A percentile compares a stretch with the other conserved stretches of the same genome.
Conservation (phyloP, 2,888 invertebrate species). For the Amitus sp. region DNA sequence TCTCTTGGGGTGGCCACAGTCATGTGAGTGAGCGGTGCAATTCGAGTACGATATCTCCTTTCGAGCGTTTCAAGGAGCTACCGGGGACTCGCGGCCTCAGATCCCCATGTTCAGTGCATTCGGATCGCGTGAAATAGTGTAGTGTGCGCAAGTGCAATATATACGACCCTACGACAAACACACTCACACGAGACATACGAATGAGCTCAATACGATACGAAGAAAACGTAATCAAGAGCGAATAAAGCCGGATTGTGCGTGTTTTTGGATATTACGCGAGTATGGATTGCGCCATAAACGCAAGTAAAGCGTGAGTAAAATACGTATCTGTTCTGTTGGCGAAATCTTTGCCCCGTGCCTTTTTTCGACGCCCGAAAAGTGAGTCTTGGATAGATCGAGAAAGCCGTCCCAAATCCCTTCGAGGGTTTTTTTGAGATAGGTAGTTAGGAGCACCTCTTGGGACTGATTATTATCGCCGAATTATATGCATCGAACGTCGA, state of each 20-base stretch:
- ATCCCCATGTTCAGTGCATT: slow-evolving; percentile 8
- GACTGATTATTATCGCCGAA: slow-evolving; percentile 49
- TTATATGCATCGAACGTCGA: slow-evolving; percentile 44
- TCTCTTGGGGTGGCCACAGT: no score
- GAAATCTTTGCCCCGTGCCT: slow-evolving; percentile 22
- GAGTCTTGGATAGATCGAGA: slow-evolving; percentile 6
- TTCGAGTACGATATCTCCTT: no score
- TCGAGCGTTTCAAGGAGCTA: no score
- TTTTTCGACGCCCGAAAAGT: slow-evolving; percentile 11
- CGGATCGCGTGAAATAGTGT: slow-evolving; percentile 27
- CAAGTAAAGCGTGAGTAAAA: slow-evolving; percentile 64
- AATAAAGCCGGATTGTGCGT: slow-evolving; percentile 44
- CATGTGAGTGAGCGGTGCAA: no score
- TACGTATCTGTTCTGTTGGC: slow-evolving; percentile 36
- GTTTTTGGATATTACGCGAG: slow-evolving; percentile 60
- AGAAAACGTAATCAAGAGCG: slow-evolving; percentile 17
- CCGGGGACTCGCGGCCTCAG: no score
- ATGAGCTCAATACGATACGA: slow-evolving; percentile 1
- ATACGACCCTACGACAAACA: not conserved
- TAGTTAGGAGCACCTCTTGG: slow-evolving; percentile 30
- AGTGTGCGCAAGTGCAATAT: slow-evolving; percentile 55
- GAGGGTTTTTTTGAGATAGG: no score
- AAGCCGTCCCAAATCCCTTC: no score
- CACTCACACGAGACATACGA: no score
- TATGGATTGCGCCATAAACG: slow-evolving; percentile 65